Evolutionary conservation across 2,797 vertebrate species (phyloP), one percentile per base, ranked within the genome.

Genomic region (Pangasius mekongensis): DNA sequence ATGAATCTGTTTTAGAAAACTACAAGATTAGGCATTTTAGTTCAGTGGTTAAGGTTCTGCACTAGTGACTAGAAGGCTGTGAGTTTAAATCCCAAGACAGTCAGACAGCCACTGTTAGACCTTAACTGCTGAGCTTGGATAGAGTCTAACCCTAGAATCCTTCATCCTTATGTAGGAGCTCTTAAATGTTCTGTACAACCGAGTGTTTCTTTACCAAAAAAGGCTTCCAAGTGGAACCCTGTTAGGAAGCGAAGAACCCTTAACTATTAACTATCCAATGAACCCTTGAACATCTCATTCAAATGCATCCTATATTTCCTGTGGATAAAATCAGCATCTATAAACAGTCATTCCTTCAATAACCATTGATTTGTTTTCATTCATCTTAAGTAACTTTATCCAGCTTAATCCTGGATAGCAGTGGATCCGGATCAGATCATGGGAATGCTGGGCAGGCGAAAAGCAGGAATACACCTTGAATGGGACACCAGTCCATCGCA

Each of bases 31-130:
- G 58, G 24, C n/a, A 24, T n/a, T 43, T 64, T 9, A 30, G 80
- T 39, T 83, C 58, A 64, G 80, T n/a, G 24, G 58, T 64, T 47
- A 43, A 47, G 14, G 58, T 83, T 83, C 24, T 14, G 80, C 80
- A n/a, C 58, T 64, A 16, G 24, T n/a, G 80, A n/a, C 58, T 36
- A 83, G 24, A 64, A 83, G 39, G 58, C n/a, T 64, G 39, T 27
- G 3, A 62, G 58, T 64, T 64, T 82, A 62, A 83, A 64, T 83
- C 58, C 58, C 81, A n/a, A 39, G 81, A 64, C 58, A 64, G 11
- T 60, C 58, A 62, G 6, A 62, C 80, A 39, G 33, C 8, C 77
- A 80, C 52, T 36, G 20, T 58, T 58, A 14, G 30, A 80, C 3
- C 18, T 43, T 58, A 82, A 58, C 20, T 39, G 18, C 54, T 80